Percentiles rank a stretch among this genome's conserved stretches.
Evolutionary conservation across 2,797 vertebrate species (phyloP).

Genomic region (Gallirallus australis): DNA sequence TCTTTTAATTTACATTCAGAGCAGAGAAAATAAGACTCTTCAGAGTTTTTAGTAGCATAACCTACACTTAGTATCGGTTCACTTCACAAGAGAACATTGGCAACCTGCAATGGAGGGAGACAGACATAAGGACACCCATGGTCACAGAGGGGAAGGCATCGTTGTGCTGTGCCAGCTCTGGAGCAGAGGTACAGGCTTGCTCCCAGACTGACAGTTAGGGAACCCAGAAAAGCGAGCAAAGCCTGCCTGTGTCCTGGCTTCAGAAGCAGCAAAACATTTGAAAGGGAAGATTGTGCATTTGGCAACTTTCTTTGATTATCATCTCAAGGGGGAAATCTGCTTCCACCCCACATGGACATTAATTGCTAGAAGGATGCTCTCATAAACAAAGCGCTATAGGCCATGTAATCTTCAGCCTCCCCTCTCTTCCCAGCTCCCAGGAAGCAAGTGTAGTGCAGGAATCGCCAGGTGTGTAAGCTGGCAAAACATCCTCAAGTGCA

Average conservation of each 20-base stretch:
- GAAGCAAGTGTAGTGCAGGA: neutral
- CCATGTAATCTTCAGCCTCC: neutral
- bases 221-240: neutral
- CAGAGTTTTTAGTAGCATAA: neutral
- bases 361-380: neutral
- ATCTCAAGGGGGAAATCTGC: neutral
- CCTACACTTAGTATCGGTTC: neutral
- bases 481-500: neutral
- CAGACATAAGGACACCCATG: rapidly evolving
- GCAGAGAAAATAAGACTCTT: neutral
- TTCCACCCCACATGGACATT: neutral
- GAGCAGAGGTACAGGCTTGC: neutral
- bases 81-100: neutral
- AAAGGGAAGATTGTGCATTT: neutral
- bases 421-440: neutral
- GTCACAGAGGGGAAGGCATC: rapidly evolving
- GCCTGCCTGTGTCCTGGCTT: rapidly evolving
- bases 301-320: neutral
- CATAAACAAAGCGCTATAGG: constrained; percentile 3
- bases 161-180: neutral
- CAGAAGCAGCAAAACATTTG: neutral
- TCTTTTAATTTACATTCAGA: neutral
- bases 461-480: neutral
- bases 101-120: neutral
- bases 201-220: neutral